Percentiles rank a stretch among this genome's conserved stretches.
Conservation (phyloP, 2,113 vertebrate species). For the Dermatemys mawii region DNA sequence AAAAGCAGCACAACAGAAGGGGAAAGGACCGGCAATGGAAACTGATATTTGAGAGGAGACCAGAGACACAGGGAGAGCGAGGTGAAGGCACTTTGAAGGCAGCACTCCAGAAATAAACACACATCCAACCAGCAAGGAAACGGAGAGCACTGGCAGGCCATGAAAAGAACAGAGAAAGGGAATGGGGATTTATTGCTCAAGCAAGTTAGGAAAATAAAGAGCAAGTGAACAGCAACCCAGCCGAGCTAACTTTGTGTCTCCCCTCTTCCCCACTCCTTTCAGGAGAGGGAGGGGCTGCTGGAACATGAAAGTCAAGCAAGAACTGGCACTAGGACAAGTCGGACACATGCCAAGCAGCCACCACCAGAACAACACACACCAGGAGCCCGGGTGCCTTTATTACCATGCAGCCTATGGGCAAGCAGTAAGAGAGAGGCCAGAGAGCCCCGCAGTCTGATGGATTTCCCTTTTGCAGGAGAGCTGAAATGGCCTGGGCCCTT, state of each 20-base stretch:
- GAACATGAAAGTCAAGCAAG: neutral
- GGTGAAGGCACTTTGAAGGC: neutral
- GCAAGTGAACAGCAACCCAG: slow-evolving; percentile 2
- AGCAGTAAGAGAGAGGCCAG: neutral
- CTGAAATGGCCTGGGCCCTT: neutral
- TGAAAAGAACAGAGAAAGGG: neutral
- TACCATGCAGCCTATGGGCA: neutral
- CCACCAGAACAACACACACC: neutral
- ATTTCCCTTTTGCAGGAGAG: neutral
- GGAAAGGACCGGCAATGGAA: neutral
- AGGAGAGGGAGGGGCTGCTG: neutral
- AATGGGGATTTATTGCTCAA: slow-evolving; percentile 40
- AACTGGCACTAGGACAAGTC: neutral
- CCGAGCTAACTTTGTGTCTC: neutral
- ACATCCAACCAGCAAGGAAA: neutral
- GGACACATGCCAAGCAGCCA: neutral
- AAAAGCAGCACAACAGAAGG: neutral
- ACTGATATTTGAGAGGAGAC: neutral
- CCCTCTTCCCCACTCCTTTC: neutral
- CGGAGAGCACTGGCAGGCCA: neutral
- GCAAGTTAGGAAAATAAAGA: slow-evolving; percentile 48
- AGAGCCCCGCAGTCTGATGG: neutral
- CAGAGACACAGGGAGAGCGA: neutral
- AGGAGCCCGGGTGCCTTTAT: neutral
- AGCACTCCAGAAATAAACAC: neutral